Evolutionary conservation across 2,888 invertebrate species (phyloP), one percentile per base, ranked within the genome.

Genomic region (Ptilodon capucinus): DNA sequence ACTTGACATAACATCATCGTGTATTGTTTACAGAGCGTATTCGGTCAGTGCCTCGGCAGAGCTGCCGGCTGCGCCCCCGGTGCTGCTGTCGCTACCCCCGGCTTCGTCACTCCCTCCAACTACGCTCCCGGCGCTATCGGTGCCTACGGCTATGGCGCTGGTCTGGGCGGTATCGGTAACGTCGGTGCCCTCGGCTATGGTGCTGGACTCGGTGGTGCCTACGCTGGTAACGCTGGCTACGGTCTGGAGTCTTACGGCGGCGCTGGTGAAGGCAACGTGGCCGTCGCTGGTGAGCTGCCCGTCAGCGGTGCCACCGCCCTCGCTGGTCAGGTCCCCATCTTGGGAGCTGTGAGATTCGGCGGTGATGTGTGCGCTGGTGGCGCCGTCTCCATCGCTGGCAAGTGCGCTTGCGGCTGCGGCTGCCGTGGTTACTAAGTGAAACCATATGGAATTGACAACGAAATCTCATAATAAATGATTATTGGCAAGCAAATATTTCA

Each of bases 261-360:
- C 14, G 28, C 19, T 19, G 47, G 47, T 25, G 47, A 47, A 47
- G 47, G 47, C 11, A 51, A 60, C 18, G 50, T 57, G n/a, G 44
- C 52, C 5, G 71, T 74, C 0, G 59, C 60, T 32, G 80, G 80
- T 43, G 66, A 74, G 41, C 50, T 80, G 16, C 79, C 76, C 2
- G 75, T 78, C 61, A 44, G 75, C 0, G 72, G 76, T 2, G 57
- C 74, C 2, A 68, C 74, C 1, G 65, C 58, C 13, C 78, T 79
- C 0, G 54, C 64, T 30, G 76, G 74, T n/a, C n/a, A n/a, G n/a
- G n/a, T n/a, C n/a, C n/a, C n/a, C n/a, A n/a, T n/a, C n/a, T n/a
- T n/a, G n/a, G n/a, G n/a, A n/a, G n/a, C n/a, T n/a, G n/a, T n/a
- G n/a, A n/a, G 19, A 6, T n/a, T 38, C 19, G 14, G 14, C 13